A percentile compares a stretch with the other conserved stretches of the same genome.
These are phyloP conservation scores for Eupeodes latifasciatus DNA, from an alignment of 2,888 invertebrate genomes.

Conservation along the genomic window DNA sequence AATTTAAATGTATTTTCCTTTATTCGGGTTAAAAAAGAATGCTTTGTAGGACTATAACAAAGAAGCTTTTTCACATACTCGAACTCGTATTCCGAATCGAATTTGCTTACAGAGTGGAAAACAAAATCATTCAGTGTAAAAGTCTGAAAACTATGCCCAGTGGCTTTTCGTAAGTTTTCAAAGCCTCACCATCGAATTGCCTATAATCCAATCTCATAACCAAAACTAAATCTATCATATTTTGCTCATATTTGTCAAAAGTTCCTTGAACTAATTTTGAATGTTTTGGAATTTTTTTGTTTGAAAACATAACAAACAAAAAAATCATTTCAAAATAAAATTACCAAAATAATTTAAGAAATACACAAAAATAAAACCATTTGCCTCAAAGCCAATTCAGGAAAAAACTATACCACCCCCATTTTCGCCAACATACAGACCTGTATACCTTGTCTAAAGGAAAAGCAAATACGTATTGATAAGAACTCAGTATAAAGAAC, in stretches of 20 bases:
- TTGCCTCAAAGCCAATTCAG: slow-evolving; percentile 15
- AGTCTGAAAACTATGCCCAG: not conserved
- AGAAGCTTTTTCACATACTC: no score
- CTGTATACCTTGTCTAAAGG: not conserved
- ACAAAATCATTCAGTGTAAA: no score
- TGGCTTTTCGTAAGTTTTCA: not conserved
- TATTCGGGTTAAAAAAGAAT: no score
- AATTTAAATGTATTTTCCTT: no score
- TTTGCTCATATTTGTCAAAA: slow-evolving; percentile 1
- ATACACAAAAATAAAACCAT: slow-evolving; percentile 34
- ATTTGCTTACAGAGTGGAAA: no score
- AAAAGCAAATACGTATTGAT: slow-evolving; percentile 34
- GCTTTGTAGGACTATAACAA: no score
- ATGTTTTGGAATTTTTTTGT: slow-evolving; percentile 18
- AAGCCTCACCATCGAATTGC: no score
- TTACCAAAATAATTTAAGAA: not conserved
- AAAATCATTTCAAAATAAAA: not conserved
- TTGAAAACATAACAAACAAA: not conserved
- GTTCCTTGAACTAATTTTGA: slow-evolving; percentile 57
- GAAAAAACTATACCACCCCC: slow-evolving; percentile 7
- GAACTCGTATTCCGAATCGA: no score
- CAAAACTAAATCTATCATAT: not conserved
- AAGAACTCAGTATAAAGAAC: slow-evolving; percentile 8
- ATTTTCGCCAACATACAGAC: slow-evolving; percentile 6
- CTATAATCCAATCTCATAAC: not conserved